Evolutionary conservation across 2,797 vertebrate species (phyloP).

Genomic region (Fringilla coelebs): DNA sequence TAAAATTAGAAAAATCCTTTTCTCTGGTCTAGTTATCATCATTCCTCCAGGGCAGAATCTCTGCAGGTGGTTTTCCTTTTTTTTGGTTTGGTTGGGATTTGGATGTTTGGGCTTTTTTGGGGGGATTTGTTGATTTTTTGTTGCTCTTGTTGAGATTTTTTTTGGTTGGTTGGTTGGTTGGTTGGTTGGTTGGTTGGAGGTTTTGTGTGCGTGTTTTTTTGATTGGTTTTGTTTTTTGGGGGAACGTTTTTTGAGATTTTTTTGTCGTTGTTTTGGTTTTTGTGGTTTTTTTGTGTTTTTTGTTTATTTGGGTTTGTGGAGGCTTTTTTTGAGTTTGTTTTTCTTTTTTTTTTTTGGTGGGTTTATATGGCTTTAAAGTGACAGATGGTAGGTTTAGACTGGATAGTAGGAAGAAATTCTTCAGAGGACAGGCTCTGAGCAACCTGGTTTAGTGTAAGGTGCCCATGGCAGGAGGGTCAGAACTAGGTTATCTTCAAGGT

Average conservation of each 20-base stretch:
- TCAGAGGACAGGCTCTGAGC: neutral
- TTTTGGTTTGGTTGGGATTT: neutral
- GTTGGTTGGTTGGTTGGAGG: neutral
- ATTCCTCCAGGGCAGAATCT: neutral
- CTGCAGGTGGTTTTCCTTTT: neutral
- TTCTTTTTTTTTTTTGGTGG: neutral
- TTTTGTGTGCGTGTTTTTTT: neutral
- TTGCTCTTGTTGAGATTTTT: no score
- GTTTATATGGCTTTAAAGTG: neutral
- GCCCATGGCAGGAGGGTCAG: no score
- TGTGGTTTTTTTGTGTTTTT: neutral
- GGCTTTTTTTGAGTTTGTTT: no score
- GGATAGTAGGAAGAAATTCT: neutral
- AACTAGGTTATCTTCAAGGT: neutral
- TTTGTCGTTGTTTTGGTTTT: neutral
- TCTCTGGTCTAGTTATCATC: neutral
- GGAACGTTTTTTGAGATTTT: rapidly evolving
- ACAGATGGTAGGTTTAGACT: neutral
- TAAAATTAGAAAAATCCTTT: neutral
- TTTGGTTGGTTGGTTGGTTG: neutral
- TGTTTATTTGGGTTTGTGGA: no score
- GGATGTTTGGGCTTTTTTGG: neutral
- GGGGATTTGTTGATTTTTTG: neutral
- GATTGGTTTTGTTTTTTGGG: neutral
- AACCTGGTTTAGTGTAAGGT: neutral